A percentile compares a stretch with the other conserved stretches of the same genome.
These are phyloP conservation scores for Capreolus pygargus DNA, from an alignment of 2,113 vertebrate genomes.

Conservation along the genomic window DNA sequence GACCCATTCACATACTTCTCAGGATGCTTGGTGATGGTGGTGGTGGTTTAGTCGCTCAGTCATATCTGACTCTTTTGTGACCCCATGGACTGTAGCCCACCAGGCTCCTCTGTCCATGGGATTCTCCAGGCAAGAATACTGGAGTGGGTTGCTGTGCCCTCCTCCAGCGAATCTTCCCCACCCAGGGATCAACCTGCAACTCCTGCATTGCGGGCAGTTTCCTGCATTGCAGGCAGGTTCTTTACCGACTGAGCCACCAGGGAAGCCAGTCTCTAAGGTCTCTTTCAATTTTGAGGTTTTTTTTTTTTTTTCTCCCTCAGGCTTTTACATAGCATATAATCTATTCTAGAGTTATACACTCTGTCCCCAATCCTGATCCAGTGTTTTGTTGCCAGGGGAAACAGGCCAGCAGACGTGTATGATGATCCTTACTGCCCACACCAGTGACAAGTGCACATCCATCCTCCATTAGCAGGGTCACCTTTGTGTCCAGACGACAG, in stretches of 20 bases:
- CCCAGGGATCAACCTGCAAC: neutral
- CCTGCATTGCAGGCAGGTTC: neutral
- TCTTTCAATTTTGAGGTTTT: neutral
- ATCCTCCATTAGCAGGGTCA: neutral
- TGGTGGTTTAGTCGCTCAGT: neutral
- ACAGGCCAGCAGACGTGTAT: neutral
- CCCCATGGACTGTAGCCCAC: neutral
- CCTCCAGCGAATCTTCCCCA: neutral
- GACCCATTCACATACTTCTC: neutral
- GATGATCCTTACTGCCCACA: neutral
- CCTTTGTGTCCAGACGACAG: neutral
- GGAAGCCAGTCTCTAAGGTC: neutral
- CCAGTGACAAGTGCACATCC: neutral
- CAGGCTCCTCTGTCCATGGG: neutral
- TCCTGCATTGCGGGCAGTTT: neutral
- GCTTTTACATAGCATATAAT: neutral
- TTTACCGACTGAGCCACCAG: neutral
- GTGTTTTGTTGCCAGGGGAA: conserved; percentile 26
- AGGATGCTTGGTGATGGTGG: neutral
- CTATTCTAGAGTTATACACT: neutral
- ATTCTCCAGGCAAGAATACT: neutral
- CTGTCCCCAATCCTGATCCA: neutral
- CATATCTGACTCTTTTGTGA: neutral
- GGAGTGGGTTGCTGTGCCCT: neutral
- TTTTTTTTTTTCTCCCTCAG: neutral